Evolutionary conservation across 2,113 vertebrate genomes (phyloP).

Genomic region (Peromyscus californicus): DNA sequence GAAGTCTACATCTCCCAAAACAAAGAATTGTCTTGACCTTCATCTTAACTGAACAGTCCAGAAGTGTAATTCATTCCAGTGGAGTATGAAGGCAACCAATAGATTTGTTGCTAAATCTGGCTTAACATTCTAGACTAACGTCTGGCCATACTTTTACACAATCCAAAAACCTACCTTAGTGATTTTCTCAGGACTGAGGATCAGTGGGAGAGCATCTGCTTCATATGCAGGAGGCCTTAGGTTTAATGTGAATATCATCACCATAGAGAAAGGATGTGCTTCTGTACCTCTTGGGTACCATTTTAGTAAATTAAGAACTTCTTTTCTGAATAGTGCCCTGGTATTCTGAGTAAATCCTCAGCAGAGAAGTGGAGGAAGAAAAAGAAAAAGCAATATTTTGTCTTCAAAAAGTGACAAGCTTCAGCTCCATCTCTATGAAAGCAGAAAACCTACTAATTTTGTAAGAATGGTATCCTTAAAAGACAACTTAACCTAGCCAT

Average conservation of each 20-base stretch:
- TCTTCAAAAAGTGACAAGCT: neutral
- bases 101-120: neutral
- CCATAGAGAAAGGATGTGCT: neutral
- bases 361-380: neutral
- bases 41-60: neutral
- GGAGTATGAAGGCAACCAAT: neutral
- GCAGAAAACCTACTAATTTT: conserved; percentile 16
- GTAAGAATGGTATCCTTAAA: neutral
- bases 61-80: neutral
- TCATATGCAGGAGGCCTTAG: neutral
- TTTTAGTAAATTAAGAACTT: neutral
- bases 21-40: neutral
- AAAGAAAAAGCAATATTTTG: neutral
- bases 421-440: neutral
- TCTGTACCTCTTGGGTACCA: neutral
- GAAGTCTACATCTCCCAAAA: neutral
- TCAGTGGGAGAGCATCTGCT: no score
- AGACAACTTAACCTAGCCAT: neutral
- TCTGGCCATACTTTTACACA: neutral
- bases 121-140: neutral
- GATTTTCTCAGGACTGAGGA: neutral
- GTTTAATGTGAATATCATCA: neutral
- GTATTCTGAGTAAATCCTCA: neutral
- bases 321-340: neutral
- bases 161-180: neutral